phyloP scores from a whole-genome alignment of 23 tunicate species.

The Halocynthia roretzi region DNA sequence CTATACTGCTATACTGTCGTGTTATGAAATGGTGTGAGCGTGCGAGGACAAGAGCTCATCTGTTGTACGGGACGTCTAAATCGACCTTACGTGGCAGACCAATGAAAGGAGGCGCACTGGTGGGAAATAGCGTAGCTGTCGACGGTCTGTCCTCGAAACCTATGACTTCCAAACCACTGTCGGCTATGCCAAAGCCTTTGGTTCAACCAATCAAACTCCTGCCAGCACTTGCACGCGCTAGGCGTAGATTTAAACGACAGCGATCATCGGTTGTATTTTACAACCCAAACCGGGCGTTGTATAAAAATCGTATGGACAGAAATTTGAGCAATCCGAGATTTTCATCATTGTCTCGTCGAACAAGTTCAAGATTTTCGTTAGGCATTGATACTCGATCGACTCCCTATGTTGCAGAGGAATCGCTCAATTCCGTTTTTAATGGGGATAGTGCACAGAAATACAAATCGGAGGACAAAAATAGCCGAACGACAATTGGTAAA shows the following conservation, averaged over 20 bases:
- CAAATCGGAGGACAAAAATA: too few species aligned
- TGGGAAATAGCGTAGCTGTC: slow-evolving; percentile 59
- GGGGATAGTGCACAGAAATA: too few species aligned
- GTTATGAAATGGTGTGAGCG: slow-evolving; percentile 75
- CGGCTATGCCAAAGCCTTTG: slow-evolving; percentile 53
- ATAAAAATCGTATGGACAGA: not conserved
- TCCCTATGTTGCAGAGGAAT: not conserved
- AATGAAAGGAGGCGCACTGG: slow-evolving; percentile 60
- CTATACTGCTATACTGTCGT: slow-evolving; percentile 60
- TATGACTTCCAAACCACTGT: slow-evolving; percentile 54
- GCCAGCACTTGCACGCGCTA: slow-evolving; percentile 34
- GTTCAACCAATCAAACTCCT: slow-evolving; percentile 43
- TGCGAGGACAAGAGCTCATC: slow-evolving; percentile 48
- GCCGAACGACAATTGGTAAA: too few species aligned
- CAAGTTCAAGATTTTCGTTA: slow-evolving; percentile 4
- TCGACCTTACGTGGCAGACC: slow-evolving; percentile 74
- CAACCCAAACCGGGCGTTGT: not conserved
- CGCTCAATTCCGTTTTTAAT: not conserved
- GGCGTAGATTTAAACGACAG: slow-evolving; percentile 10
- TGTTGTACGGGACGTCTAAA: slow-evolving; percentile 57
- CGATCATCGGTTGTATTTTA: not conserved
- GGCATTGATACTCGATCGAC: not conserved
- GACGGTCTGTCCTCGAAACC: slow-evolving; percentile 71
- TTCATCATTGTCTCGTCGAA: not conserved
- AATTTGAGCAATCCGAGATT: too few species aligned